These are phyloP conservation scores for Drosophila nr. perissopoda DNA, from an alignment of 2,888 invertebrate genomes.

Conservation along the genomic window DNA sequence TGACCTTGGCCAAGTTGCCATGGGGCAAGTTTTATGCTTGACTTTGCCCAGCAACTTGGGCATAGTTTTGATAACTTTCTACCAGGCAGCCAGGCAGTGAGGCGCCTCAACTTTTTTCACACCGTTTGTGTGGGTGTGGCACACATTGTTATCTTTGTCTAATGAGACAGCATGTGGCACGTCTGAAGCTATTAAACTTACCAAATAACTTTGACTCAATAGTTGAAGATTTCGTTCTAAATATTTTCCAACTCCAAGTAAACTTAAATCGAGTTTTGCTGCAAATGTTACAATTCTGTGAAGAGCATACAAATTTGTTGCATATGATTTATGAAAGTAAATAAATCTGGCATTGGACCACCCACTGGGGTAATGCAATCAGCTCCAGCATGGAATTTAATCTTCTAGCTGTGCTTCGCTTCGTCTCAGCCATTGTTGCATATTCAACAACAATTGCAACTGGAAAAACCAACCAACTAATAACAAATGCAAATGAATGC, in stretches of 20 bases:
- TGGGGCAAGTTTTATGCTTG: conserved; percentile 26
- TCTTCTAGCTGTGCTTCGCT: conserved; percentile 55
- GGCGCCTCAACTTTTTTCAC: conserved; percentile 12
- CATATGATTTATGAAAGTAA: conserved; percentile 67
- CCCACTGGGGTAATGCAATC: conserved; percentile 72
- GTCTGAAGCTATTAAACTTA: conserved; percentile 54
- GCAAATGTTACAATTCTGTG: conserved; percentile 16
- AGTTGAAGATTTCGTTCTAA: conserved; percentile 36
- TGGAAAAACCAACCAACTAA: conserved; percentile 71
- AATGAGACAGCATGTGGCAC: conserved; percentile 55
- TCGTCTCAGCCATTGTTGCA: conserved; percentile 65
- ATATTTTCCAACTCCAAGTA: conserved; percentile 22
- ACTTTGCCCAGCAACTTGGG: conserved; percentile 19
- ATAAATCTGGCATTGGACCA: conserved; percentile 37
- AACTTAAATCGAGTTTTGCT: neutral
- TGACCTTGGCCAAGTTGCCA: conserved; percentile 53
- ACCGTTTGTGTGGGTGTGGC: conserved; percentile 5
- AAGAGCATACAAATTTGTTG: conserved; percentile 34
- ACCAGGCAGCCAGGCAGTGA: conserved; percentile 11
- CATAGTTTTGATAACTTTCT: conserved; percentile 47
- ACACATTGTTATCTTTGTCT: conserved; percentile 25
- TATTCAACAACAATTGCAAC: conserved; percentile 78
- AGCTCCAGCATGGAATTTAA: conserved; percentile 68
- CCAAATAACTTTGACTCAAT: conserved; percentile 29
- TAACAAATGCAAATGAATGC: conserved; percentile 80